Percentiles rank a stretch among this genome's conserved stretches.
phyloP scores from a whole-genome alignment of 2,113 vertebrate genomes.

The Tretioscincus oriximinensis region DNA sequence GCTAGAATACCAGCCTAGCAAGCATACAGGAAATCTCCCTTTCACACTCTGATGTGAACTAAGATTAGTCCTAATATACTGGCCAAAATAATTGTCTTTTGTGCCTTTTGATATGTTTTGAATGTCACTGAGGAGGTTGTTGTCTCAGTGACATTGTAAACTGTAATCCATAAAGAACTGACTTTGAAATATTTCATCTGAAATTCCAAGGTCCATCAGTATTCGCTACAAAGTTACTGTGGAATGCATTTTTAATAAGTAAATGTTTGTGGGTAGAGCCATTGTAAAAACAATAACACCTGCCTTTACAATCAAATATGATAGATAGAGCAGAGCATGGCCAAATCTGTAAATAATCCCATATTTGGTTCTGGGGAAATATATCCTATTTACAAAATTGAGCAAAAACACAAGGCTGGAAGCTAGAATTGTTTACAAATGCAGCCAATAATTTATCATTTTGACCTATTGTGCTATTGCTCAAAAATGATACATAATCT shows the following conservation, averaged over 20 bases:
- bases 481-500: slow-evolving; percentile 58
- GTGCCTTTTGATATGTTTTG: neutral
- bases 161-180: neutral
- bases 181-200: slow-evolving; percentile 15
- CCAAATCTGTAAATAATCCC: slow-evolving; percentile 66
- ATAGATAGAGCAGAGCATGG: slow-evolving; percentile 53
- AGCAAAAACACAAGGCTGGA: slow-evolving; percentile 51
- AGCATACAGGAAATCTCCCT: no score
- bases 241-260: neutral
- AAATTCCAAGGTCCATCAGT: neutral
- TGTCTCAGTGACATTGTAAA: slow-evolving; percentile 15
- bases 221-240: neutral
- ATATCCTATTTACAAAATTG: slow-evolving; percentile 56
- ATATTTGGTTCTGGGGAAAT: slow-evolving; percentile 65
- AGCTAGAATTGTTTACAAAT: slow-evolving; percentile 48
- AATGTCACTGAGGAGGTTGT: neutral
- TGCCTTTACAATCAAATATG: slow-evolving; percentile 59
- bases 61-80: no score
- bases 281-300: neutral
- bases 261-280: neutral
- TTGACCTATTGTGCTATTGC: slow-evolving; percentile 56
- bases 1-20: no score
- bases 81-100: no score
- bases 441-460: slow-evolving; percentile 52
- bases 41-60: no score